These are phyloP conservation scores for Urocitellus parryii DNA, from an alignment of 2,113 vertebrate species.

Conservation along the genomic window DNA sequence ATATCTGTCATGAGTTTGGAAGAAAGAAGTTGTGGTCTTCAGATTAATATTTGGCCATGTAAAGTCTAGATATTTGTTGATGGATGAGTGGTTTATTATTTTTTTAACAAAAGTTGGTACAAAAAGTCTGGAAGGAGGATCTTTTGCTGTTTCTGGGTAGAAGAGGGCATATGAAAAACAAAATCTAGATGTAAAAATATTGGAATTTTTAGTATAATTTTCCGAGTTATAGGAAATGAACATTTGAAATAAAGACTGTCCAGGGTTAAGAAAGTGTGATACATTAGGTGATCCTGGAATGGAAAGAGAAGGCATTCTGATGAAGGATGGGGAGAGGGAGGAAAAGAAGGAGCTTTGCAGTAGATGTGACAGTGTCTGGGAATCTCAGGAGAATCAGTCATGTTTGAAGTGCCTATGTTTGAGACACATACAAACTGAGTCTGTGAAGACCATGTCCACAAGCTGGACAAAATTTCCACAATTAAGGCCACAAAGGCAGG, in stretches of 20 bases:
- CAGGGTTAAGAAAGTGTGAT: neutral
- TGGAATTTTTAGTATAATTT: neutral
- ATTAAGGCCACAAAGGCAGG: neutral
- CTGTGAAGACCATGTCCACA: neutral
- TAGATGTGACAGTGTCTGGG: neutral
- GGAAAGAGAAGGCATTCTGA: neutral
- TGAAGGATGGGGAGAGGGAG: neutral
- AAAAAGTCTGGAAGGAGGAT: neutral
- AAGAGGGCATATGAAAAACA: neutral
- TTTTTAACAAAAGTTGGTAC: neutral
- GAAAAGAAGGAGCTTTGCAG: neutral
- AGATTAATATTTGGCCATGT: neutral
- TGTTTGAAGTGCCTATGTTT: neutral
- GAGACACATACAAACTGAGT: neutral
- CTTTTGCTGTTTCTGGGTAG: conserved; percentile 26
- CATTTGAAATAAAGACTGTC: neutral
- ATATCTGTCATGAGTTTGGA: neutral
- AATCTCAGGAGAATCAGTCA: neutral
- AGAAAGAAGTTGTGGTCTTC: neutral
- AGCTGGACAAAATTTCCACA: neutral
- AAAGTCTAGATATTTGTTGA: neutral
- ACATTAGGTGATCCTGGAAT: neutral
- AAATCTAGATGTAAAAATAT: conserved; percentile 1
- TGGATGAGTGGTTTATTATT: neutral
- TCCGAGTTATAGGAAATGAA: neutral